A percentile compares a stretch with the other conserved stretches of the same genome.
Conservation (phyloP, 2,888 invertebrate genomes). For the Orthonychiurus folsomi region DNA sequence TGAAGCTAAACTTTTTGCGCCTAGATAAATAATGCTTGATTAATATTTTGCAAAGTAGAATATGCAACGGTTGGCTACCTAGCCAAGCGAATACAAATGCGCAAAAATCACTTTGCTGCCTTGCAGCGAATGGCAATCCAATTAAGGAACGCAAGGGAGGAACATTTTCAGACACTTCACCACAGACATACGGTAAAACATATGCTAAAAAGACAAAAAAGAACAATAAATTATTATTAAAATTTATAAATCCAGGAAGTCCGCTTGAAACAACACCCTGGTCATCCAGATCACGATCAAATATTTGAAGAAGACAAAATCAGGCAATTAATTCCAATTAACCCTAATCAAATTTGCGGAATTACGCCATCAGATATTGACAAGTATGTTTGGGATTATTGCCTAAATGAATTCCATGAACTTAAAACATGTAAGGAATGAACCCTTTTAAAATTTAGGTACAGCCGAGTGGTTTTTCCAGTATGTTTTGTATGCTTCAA, state of each 20-base stretch:
- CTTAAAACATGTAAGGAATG: too few relatives aligned
- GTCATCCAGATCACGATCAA: conserved; percentile 12
- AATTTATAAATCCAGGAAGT: conserved; percentile 22
- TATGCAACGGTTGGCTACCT: conserved; percentile 96
- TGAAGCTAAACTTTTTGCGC: not conserved
- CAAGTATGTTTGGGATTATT: conserved; percentile 63
- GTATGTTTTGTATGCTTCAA: conserved; percentile 98
- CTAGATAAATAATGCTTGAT: too few relatives aligned
- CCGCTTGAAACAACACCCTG: conserved; percentile 16
- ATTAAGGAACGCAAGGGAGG: conserved; percentile 47
- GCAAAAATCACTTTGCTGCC: conserved; percentile 80
- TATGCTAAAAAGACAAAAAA: not conserved
- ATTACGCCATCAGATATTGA: conserved; percentile 96
- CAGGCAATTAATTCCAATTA: conserved; percentile 36
- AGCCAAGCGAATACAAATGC: conserved; percentile 93
- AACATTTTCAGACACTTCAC: conserved; percentile 30
- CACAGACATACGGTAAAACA: conserved; percentile 14
- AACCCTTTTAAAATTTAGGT: too few relatives aligned
- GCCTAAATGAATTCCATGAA: too few relatives aligned
- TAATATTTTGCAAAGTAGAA: too few relatives aligned
- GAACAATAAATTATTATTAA: not conserved
- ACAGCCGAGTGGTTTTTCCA: conserved; percentile 94
- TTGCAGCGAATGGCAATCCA: conserved; percentile 85
- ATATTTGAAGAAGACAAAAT: conserved; percentile 30
- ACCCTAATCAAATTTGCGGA: conserved; percentile 47